Conservation (phyloP, 1,140 invertebrate genomes). For the Temnothorax curvispinosus region DNA sequence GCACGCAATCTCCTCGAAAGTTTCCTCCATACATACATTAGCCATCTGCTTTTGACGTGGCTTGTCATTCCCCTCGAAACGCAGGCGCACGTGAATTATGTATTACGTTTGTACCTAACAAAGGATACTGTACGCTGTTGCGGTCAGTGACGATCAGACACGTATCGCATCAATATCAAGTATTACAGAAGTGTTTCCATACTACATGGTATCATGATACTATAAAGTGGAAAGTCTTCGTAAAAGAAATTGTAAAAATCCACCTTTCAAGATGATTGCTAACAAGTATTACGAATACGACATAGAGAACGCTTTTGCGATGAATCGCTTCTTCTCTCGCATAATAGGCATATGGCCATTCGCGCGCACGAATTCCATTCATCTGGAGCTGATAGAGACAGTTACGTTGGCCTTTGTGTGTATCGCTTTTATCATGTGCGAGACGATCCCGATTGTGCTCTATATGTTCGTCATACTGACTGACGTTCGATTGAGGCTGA, state of each 20-base stretch:
- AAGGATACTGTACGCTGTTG: too few species aligned
- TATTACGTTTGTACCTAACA: background rate
- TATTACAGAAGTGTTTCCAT: background rate
- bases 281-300: slow-evolving; percentile 44
- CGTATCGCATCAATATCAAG: too few species aligned
- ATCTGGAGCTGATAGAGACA: background rate
- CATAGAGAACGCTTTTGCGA: background rate
- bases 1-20: slow-evolving; percentile 1
- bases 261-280: background rate
- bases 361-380: background rate
- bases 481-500: background rate
- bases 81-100: background rate
- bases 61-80: background rate
- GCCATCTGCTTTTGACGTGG: slow-evolving; percentile 4
- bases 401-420: background rate
- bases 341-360: slow-evolving; percentile 23
- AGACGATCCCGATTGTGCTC: background rate
- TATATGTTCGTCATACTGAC: slow-evolving; percentile 6
- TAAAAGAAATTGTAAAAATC: background rate
- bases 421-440: background rate
- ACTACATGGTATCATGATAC: background rate
- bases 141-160: background rate
- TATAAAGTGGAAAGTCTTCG: background rate
- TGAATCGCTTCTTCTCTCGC: slow-evolving; percentile 6
- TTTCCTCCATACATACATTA: background rate